Base-by-base conservation (phyloP, 2,797 vertebrate species). In the Catharus ustulatus region DNA sequence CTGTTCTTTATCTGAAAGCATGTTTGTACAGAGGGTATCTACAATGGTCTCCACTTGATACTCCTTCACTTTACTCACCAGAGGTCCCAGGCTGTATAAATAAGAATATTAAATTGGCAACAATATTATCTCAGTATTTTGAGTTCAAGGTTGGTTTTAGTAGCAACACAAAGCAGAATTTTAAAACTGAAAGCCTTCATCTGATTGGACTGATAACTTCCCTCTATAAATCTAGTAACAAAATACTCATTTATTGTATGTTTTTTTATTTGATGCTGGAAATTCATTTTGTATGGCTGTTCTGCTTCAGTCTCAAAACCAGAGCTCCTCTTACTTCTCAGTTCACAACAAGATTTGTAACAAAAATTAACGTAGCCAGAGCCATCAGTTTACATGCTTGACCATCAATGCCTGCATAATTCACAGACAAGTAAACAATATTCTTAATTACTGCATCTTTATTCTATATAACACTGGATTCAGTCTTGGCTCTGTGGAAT, bases 21-120 rank as follows among this genome's bases (percentile, higher is more conserved):
- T 99, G 97, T 99, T 99, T 96, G 99, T 99, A 97, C 99, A 99
- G 90, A 99, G 98, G 5, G 99, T 99, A 97, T 99, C 99, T 94
- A 99, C 99, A 96, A 99, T 99, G 13, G 99, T 99, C 97, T 99
- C 99, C 91, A 99, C 99, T 98, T 99, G 99, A 97, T 99, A 99
- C 97, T 99, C 99, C 98, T 99, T 99, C 96, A 99, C 99, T 97
- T 99, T 99, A 96, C 99, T 99, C 96, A 99, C 99, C 97, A 99
- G 98, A 22, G 99, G 99, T 8, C 99, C 99, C 93, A 99, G 98
- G 96, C 99, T 99, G 97, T 58, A 97, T 45, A 85, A 95, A 84
- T 18, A 94, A 87, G 82, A 68, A 12, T 36, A 93, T n/a, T n/a
- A 93, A 76, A 67, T 29, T 61, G 16, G 19, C n/a, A 95, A 68